Base-by-base conservation (phyloP, 2,888 invertebrate species). In the Frankliniella fusca region DNA sequence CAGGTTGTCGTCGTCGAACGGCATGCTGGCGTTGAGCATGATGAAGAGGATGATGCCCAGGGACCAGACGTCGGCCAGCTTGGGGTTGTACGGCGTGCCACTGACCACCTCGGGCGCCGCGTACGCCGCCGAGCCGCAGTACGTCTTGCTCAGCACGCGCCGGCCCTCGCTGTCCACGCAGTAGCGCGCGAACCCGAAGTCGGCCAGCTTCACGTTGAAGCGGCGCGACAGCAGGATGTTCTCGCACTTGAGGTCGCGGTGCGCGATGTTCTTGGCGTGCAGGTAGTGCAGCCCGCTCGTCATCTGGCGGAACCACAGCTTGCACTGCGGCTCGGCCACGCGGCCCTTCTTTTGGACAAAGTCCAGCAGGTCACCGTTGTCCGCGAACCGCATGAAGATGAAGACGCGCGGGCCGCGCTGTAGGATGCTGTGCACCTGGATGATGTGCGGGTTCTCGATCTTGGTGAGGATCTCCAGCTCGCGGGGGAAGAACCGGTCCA, bases 101-200 rank as follows among this genome's bases (percentile, higher is more conserved):
- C 94, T 94, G 80, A 98, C 94, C 23, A 98, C 95, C 89, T 98
- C 98, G 0, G 98, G 98, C 0, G 98, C 96, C 0, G 97, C 98
- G 88, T 98, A 98, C 0, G 97, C 97, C 3, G 97, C 96, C 7
- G 97, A 97, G n/a, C 98, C 98, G 87, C 98, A 98, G 87, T 95
- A 98, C 0, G 98, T 97, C 87, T 94, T 92, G 86, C 97, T 97
- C 83, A 96, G 90, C 9, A 95, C 92, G 65, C 94, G 90, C 82
- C 93, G 91, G 81, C 95, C 95, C 81, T 91, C 92, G 1, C 91
- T 90, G 85, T 94, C 93, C 0, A 92, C 90, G 87, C 95, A 95
- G 86, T 93, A 95, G 84, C 96, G 91, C 1, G 97, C 95, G 88
- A 97, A 97, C 49, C 98, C 97, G 88, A 98, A 98, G 89, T 98